A percentile compares a stretch with the other conserved stretches of the same genome.
Conservation (phyloP, 37 sponge, comb jelly and placozoan genomes). For the Oopsacas minuta region DNA sequence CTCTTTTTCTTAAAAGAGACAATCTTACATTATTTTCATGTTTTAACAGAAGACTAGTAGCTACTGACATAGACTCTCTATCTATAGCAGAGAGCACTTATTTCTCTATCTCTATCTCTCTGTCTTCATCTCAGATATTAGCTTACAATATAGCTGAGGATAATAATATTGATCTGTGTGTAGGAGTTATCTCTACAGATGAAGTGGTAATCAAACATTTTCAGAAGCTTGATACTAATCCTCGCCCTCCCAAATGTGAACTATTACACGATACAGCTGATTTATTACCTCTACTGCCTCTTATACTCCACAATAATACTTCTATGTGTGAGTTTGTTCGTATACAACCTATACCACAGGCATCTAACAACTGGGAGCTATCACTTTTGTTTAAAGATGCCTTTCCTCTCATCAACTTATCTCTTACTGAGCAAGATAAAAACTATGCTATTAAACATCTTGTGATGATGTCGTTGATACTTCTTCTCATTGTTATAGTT, state of each 20-base stretch:
- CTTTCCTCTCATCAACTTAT: background rate
- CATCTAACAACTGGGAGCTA: constrained; percentile 10
- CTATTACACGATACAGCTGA: background rate
- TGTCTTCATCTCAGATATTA: background rate
- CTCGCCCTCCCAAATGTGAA: background rate
- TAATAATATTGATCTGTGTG: background rate
- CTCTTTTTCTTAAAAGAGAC: background rate
- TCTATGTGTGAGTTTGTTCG: background rate
- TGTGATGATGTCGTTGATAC: background rate
- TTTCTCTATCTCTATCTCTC: background rate
- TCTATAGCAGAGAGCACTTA: background rate
- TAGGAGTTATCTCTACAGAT: background rate
- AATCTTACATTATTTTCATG: background rate
- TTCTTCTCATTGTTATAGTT: background rate
- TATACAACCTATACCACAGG: background rate
- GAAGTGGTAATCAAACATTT: background rate
- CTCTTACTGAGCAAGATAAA: background rate
- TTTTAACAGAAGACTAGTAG: background rate
- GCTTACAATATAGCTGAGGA: background rate
- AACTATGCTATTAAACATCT: background rate
- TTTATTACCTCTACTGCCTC: background rate
- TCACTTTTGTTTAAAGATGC: background rate
- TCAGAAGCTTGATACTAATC: background rate
- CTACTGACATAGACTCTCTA: background rate
- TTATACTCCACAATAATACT: background rate